These are phyloP conservation scores for Willowsia nigromaculata DNA, from an alignment of 2,888 invertebrate species.

Conservation along the genomic window DNA sequence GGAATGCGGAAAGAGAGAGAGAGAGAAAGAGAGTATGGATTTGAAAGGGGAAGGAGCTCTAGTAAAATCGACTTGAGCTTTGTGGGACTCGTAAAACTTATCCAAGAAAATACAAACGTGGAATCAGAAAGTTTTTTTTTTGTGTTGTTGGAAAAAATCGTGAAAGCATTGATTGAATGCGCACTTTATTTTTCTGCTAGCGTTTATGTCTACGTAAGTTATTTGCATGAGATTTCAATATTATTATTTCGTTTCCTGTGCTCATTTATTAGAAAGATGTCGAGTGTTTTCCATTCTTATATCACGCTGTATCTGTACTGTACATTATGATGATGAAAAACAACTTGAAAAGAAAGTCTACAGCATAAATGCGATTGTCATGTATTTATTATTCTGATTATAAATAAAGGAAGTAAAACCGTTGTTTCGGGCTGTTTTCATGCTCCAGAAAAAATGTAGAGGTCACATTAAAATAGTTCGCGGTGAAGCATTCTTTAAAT, in stretches of 20 bases:
- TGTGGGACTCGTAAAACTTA: slow-evolving; percentile 33
- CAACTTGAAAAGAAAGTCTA: not conserved
- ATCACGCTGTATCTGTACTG: not conserved
- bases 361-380: slow-evolving; percentile 10
- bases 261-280: too few species aligned
- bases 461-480: not conserved
- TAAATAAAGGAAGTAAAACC: not conserved
- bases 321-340: slow-evolving; percentile 1
- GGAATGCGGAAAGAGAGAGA: not conserved
- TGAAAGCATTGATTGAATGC: slow-evolving; percentile 16
- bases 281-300: not conserved
- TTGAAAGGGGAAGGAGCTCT: not conserved
- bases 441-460: not conserved
- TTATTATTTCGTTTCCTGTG: not conserved
- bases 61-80: slow-evolving; percentile 17
- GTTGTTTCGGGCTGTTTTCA: slow-evolving; percentile 1
- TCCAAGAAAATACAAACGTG: not conserved
- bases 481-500: not conserved
- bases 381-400: slow-evolving; percentile 26
- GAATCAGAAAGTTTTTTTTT: not conserved
- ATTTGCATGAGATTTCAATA: not conserved
- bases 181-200: not conserved
- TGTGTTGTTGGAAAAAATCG: not conserved
- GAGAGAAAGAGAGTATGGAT: not conserved
- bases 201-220: not conserved